Percentiles rank a stretch among this genome's conserved stretches.
Conservation (phyloP, 2,113 vertebrate genomes). For the Poeciliopsis retropinna region DNA sequence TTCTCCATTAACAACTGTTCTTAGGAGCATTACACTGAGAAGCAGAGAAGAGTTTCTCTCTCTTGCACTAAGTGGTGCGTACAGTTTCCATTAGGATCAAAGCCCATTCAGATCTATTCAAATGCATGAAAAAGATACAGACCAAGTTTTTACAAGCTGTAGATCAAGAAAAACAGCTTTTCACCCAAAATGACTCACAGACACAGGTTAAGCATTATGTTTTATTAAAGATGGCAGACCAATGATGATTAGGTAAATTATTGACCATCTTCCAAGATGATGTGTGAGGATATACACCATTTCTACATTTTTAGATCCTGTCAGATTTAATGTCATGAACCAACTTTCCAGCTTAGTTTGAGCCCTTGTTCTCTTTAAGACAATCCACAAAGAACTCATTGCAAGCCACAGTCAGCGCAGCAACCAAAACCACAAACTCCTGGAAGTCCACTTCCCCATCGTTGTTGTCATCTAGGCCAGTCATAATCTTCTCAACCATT, state of each 20-base stretch:
- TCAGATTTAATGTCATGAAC: neutral
- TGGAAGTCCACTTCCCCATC: slow-evolving; percentile 94
- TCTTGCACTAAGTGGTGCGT: neutral
- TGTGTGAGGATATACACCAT: neutral
- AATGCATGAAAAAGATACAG: too few relatives aligned
- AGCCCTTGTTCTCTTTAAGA: neutral
- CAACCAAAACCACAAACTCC: slow-evolving; percentile 92
- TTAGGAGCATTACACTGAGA: too few relatives aligned
- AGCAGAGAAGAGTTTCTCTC: too few relatives aligned
- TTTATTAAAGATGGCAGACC: neutral
- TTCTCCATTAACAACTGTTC: too few relatives aligned
- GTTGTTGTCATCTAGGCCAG: slow-evolving; percentile 87
- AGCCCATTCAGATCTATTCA: too few relatives aligned
- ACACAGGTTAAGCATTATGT: neutral
- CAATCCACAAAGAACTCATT: slow-evolving; percentile 86
- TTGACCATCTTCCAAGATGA: neutral
- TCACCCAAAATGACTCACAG: neutral
- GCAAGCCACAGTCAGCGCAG: slow-evolving; percentile 88
- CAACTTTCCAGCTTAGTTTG: too few relatives aligned
- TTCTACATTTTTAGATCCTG: neutral
- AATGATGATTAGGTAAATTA: neutral
- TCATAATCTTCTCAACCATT: slow-evolving; percentile 89
- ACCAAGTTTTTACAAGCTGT: neutral
- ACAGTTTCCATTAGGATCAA: too few relatives aligned
- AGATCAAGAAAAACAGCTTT: neutral